Evolutionary conservation across 2,888 invertebrate genomes (phyloP).

Genomic region (Tinea semifulvella): DNA sequence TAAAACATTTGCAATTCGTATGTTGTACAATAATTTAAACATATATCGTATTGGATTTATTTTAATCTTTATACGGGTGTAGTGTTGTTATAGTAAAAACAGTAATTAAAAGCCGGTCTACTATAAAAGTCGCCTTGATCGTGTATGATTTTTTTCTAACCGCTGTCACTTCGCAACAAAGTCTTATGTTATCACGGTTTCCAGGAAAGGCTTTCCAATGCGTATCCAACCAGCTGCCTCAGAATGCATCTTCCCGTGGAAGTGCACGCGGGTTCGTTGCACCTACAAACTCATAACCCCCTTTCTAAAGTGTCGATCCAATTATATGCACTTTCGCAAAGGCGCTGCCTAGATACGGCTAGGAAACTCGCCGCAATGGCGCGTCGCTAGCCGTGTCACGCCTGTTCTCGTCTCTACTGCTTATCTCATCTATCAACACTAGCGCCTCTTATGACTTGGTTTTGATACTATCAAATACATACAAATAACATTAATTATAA

Average conservation of each 20-base stretch:
- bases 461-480: too few species aligned
- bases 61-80: too few species aligned
- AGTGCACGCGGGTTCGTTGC: constrained; percentile 63
- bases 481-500: too few species aligned
- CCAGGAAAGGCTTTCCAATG: constrained; percentile 12
- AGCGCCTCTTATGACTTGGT: too few species aligned
- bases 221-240: constrained; percentile 11
- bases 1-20: too few species aligned
- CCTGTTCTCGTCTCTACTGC: not conserved
- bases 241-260: constrained; percentile 56
- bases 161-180: constrained; percentile 9
- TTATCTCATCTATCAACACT: too few species aligned
- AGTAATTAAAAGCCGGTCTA: constrained; percentile 9
- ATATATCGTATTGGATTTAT: too few species aligned
- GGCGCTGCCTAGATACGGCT: constrained; percentile 65
- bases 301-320: constrained; percentile 66
- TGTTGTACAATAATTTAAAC: too few species aligned
- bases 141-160: constrained; percentile 4
- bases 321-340: constrained; percentile 68
- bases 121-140: not conserved
- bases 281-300: constrained; percentile 67
- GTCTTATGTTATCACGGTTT: not conserved
- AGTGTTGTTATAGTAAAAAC: constrained; percentile 5
- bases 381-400: constrained; percentile 6
- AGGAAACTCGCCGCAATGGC: constrained; percentile 42